Base-by-base conservation (phyloP, 2,113 vertebrate genomes). In the Tyto alba region DNA sequence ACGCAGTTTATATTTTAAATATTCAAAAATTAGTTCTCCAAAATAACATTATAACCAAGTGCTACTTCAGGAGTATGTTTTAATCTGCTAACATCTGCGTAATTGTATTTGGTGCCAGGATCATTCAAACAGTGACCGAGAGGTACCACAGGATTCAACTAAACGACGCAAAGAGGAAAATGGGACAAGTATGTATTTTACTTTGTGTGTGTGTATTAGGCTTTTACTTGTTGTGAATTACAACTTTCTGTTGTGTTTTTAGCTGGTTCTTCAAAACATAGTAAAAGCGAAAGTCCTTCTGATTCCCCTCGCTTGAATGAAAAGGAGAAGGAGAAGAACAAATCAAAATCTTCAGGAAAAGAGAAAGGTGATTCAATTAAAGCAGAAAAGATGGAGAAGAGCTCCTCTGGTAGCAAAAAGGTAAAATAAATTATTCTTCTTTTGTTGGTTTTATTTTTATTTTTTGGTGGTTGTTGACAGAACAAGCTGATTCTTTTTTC, bases 291-390 rank as follows among this genome's bases (percentile, higher is more conserved):
- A 93, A 99, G 99, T 97, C 99, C 99, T 26, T 99, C 98, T 53
- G 99, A 99, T 97, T 99, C 99, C 50, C 99, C 99, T 45, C 98
- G 98, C 72, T 98, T 99, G 53, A 98, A 98, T 87, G 98, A 98
- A 83, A 98, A 98, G 89, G 99, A 99, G 82, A 99, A 99, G 79
- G 99, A 99, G 90, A 99, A 99, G 97, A 98, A 97, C 97, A 99
- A 99, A 96, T 99, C 99, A 75, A 99, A 99, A 96, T 99, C 99
- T 87, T 99, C 99, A 95, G 99, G 99, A 96, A 99, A 99, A 98
- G 99, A 99, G 96, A 99, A 99, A 95, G 97, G 98, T 2, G 99
- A 99, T 77, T 99, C 99, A 47, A 98, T 99, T 96, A 99, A 99
- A 98, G 97, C 98, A 25, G 98, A 98, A 94, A 98, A 98, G 95